phyloP scores from a whole-genome alignment of 2,797 vertebrate genomes.

The Mormyrus hasselquistii region DNA sequence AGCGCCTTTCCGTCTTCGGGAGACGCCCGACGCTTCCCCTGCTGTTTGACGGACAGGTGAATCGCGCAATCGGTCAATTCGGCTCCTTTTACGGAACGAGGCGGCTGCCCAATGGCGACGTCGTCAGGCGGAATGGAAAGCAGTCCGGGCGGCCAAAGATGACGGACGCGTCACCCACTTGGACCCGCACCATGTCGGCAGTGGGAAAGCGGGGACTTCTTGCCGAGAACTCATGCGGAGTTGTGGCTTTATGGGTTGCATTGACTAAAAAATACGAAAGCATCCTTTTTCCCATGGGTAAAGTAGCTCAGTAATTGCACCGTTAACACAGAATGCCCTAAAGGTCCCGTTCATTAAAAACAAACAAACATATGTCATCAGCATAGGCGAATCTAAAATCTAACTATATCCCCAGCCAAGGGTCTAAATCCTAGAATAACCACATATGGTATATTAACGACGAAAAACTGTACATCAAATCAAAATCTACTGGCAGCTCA shows the following conservation, averaged over 20 bases:
- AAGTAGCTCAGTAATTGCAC: not conserved
- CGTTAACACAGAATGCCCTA: not conserved
- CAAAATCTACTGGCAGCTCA: not conserved
- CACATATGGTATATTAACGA: not conserved
- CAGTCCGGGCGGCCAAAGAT: not conserved
- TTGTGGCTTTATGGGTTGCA: not conserved
- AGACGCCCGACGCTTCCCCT: not conserved
- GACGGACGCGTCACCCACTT: not conserved
- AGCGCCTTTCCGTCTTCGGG: not conserved
- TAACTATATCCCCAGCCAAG: not conserved
- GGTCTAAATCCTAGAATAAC: not conserved
- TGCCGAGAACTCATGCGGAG: not conserved
- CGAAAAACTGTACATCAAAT: not conserved
- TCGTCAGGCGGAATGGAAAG: not conserved
- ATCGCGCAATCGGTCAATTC: conserved; percentile 3
- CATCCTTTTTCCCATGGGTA: not conserved
- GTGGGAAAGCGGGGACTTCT: not conserved
- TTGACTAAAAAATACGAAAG: not conserved
- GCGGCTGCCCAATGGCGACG: not conserved
- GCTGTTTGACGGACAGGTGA: conserved; percentile 14
- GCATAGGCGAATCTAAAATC: not conserved
- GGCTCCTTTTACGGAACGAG: conserved; percentile 13
- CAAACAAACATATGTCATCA: not conserved
- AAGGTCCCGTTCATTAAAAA: not conserved
- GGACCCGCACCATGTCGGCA: not conserved